Conservation (phyloP, 2,113 vertebrate genomes). For the Pseudorectes ferrugineus region DNA sequence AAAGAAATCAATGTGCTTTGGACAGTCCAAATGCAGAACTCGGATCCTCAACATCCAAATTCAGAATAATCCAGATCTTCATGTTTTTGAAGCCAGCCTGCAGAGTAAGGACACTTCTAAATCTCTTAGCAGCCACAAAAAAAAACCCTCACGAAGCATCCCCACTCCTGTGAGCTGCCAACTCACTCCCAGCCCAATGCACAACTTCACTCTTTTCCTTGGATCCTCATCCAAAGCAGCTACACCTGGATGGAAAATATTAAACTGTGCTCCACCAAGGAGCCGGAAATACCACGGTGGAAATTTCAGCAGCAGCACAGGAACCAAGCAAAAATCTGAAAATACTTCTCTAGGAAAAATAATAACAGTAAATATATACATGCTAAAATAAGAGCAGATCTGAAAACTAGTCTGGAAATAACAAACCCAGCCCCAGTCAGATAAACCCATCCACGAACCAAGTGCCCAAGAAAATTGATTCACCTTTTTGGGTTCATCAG, state of each 20-base stretch:
- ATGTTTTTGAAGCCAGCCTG: not conserved
- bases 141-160: not conserved
- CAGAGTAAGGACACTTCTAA: not conserved
- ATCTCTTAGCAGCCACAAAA: not conserved
- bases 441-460: not conserved
- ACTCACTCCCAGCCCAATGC: not conserved
- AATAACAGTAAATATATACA: slow-evolving; percentile 1
- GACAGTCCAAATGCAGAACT: not conserved
- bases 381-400: slow-evolving; percentile 1
- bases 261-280: not conserved
- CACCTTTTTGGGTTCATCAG: not conserved
- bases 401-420: not conserved
- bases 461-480: not conserved
- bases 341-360: slow-evolving; percentile 38
- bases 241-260: slow-evolving; percentile 54
- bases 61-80: not conserved
- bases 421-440: not conserved
- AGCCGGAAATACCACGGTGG: not conserved
- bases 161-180: not conserved
- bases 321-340: slow-evolving; percentile 24
- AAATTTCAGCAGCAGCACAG: not conserved
- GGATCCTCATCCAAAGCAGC: not conserved
- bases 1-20: not conserved
- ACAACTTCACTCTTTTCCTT: not conserved
- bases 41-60: not conserved